Conservation (phyloP, 2,113 vertebrate genomes). For the Indicator indicator region DNA sequence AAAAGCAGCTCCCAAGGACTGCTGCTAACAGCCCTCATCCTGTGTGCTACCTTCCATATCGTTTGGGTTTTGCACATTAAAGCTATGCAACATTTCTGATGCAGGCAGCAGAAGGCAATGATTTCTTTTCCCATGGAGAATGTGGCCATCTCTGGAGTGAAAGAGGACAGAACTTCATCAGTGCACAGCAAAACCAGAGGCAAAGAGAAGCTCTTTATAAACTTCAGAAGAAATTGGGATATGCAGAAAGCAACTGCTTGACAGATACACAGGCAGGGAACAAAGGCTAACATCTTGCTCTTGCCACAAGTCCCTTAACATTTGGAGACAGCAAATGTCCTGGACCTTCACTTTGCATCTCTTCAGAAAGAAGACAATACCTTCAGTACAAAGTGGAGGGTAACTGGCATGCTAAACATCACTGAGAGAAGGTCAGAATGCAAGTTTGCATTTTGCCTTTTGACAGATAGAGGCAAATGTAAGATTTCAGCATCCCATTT, state of each 20-base stretch:
- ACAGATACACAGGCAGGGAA: constrained; percentile 6
- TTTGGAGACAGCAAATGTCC: background rate
- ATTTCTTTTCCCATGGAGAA: background rate
- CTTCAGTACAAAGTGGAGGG: background rate
- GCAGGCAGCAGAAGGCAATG: background rate
- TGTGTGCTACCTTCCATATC: background rate
- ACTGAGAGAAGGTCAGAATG: background rate
- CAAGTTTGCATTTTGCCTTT: constrained; percentile 20
- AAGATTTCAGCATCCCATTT: background rate
- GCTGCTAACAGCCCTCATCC: background rate
- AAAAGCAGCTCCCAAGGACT: background rate
- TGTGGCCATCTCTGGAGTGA: background rate
- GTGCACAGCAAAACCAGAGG: background rate
- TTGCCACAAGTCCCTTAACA: background rate
- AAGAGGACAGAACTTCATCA: constrained; percentile 21
- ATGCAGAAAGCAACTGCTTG: constrained; percentile 42
- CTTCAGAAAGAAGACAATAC: background rate
- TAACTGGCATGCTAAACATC: background rate
- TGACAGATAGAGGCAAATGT: background rate
- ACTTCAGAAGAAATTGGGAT: constrained; percentile 7
- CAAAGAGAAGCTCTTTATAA: constrained; percentile 42
- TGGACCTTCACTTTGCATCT: background rate
- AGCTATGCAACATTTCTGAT: background rate
- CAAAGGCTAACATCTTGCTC: constrained; percentile 21
- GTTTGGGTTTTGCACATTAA: background rate